Conservation (phyloP, 1,140 invertebrate species). For the Asobara japonica region DNA sequence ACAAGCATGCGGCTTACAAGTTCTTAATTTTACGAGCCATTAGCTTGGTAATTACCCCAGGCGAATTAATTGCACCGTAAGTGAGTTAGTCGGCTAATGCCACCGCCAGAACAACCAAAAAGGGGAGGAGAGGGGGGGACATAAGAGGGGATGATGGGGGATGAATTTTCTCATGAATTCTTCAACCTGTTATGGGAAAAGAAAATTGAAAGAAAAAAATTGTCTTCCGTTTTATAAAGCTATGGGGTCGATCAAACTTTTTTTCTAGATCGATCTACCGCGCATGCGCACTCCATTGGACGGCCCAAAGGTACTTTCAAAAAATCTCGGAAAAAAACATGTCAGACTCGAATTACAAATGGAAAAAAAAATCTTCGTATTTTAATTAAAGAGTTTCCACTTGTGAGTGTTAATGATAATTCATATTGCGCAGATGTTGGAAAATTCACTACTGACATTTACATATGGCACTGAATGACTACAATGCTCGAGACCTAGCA, state of each 20-base stretch:
- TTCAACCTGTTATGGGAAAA: no score
- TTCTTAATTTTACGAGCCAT: slow-evolving; percentile 60
- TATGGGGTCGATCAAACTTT: no score
- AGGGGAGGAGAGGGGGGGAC: slow-evolving; percentile 14
- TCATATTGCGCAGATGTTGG: background rate
- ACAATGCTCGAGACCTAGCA: background rate
- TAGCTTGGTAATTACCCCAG: slow-evolving; percentile 56
- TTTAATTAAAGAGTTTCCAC: no score
- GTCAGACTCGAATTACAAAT: background rate
- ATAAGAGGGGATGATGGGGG: slow-evolving; percentile 18
- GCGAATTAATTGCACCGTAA: slow-evolving; percentile 58
- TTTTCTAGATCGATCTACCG: no score
- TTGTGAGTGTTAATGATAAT: background rate
- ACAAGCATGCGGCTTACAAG: slow-evolving; percentile 42
- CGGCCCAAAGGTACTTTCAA: no score
- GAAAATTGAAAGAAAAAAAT: no score
- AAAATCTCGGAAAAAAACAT: no score
- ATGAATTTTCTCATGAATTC: background rate
- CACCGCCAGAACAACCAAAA: background rate
- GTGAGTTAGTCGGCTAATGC: slow-evolving; percentile 50
- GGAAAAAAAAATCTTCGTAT: no score
- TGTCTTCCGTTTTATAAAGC: no score
- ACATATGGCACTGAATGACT: background rate
- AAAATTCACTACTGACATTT: background rate
- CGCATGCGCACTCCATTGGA: no score